These are phyloP conservation scores for Microcebus jonahi DNA, from an alignment of 2,113 vertebrate genomes.

Conservation along the genomic window DNA sequence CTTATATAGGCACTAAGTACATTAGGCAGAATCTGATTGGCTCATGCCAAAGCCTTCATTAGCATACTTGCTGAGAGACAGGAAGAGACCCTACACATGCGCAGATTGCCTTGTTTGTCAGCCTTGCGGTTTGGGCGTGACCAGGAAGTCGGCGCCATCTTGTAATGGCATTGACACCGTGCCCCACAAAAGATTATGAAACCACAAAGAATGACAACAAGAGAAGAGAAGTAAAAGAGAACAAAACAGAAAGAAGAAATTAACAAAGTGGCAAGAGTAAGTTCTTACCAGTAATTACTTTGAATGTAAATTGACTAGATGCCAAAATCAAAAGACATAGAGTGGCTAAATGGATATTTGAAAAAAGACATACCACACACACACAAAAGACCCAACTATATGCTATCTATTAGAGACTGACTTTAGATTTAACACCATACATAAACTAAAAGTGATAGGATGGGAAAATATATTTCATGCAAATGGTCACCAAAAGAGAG, in stretches of 20 bases:
- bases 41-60: too few species aligned
- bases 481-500: neutral
- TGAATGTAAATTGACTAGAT: constrained; percentile 3
- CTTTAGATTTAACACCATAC: neutral
- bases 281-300: neutral
- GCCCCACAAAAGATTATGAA: too few species aligned
- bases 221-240: neutral
- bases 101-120: too few species aligned
- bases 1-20: too few species aligned
- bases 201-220: neutral
- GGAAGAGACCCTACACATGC: too few species aligned
- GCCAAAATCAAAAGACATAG: neutral
- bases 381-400: neutral
- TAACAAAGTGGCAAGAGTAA: neutral
- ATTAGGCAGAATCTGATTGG: too few species aligned
- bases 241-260: neutral
- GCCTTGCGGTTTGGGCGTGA: too few species aligned
- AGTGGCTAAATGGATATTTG: neutral
- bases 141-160: too few species aligned
- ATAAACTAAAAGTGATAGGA: neutral
- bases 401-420: neutral
- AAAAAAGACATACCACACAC: too few species aligned
- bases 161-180: too few species aligned
- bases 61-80: too few species aligned
- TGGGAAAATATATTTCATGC: neutral